Percentiles rank a stretch among this genome's conserved stretches.
Evolutionary conservation across 2,888 invertebrate species (phyloP).

Genomic region (Tenodera sinensis): DNA sequence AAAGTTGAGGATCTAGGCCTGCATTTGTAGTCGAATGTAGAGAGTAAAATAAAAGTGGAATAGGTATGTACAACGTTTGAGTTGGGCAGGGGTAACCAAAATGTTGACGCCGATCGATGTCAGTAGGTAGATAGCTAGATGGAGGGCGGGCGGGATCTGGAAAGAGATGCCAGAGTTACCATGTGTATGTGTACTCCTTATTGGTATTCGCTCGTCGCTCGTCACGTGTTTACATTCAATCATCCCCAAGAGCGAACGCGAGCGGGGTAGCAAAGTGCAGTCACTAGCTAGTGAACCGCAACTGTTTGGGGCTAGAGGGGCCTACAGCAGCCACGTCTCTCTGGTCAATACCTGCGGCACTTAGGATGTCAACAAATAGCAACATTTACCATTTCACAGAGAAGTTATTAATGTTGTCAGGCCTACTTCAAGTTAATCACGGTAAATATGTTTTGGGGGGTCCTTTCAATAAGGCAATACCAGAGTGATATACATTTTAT

Average conservation of each 20-base stretch:
- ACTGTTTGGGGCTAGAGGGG: not conserved
- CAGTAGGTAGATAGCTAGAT: not conserved
- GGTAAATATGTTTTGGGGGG: no score
- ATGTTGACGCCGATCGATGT: no score
- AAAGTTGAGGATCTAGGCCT: no score
- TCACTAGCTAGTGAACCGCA: slow-evolving; percentile 1
- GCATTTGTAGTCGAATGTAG: not conserved
- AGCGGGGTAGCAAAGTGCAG: slow-evolving; percentile 22
- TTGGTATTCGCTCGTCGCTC: slow-evolving; percentile 27
- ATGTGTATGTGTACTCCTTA: slow-evolving; percentile 6
- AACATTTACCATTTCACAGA: no score
- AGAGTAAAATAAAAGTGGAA: not conserved
- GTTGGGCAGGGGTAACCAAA: not conserved
- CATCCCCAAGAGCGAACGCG: slow-evolving; percentile 26
- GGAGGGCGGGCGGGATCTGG: not conserved
- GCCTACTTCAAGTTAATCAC: no score
- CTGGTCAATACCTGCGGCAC: not conserved
- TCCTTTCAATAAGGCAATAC: no score
- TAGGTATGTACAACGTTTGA: no score
- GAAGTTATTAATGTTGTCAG: no score
- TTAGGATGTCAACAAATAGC: no score
- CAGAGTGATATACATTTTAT: no score
- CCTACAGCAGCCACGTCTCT: not conserved
- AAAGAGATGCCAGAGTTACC: not conserved
- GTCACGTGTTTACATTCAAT: slow-evolving; percentile 30